Evolutionary conservation across 2,888 invertebrate species (phyloP).

Genomic region (Mesorhabditis spiculigera): DNA sequence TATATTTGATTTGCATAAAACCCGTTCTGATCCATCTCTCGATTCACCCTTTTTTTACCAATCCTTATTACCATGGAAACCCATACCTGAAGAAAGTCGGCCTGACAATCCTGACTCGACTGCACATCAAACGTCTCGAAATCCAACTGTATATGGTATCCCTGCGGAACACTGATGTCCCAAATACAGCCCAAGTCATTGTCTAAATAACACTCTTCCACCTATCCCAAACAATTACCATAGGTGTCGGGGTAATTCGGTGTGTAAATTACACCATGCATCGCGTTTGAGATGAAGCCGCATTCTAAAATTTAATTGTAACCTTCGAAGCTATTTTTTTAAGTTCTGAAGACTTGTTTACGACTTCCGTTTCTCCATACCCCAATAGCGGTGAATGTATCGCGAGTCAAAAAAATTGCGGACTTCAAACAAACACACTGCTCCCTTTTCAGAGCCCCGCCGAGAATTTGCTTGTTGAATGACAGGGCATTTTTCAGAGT

Average conservation of each 20-base stretch:
- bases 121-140: conserved; percentile 45
- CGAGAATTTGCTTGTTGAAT: no score
- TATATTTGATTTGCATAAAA: no score
- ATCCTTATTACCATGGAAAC: no score
- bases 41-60: no score
- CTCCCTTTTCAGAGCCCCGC: no score
- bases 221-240: not conserved
- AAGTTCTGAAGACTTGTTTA: not conserved
- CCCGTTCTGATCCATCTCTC: no score
- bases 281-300: conserved; percentile 40
- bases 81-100: conserved; percentile 34
- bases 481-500: no score
- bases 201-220: conserved; percentile 23
- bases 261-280: conserved; percentile 37
- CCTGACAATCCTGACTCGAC: conserved; percentile 30
- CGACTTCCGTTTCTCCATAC: no score
- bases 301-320: conserved; percentile 24
- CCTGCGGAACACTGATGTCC: conserved; percentile 47
- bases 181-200: conserved; percentile 49
- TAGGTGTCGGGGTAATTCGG: conserved; percentile 32
- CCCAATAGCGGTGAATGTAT: no score
- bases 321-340: not conserved
- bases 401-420: no score
- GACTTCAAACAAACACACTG: no score
- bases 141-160: conserved; percentile 41